phyloP scores from a whole-genome alignment of 1,140 invertebrate species.

The Megalonaias nervosa region DNA sequence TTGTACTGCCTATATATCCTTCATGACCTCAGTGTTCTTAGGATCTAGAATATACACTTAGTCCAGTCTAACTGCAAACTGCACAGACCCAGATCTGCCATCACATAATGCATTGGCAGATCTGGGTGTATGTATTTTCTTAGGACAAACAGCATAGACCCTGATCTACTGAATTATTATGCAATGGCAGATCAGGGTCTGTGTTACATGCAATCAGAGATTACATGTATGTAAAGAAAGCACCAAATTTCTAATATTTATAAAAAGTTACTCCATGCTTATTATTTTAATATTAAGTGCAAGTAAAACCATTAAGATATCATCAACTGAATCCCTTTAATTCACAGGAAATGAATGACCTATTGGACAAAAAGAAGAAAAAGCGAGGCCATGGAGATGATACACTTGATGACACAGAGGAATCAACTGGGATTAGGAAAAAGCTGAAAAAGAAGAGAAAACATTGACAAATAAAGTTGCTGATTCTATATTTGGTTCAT shows the following conservation, averaged over 20 bases:
- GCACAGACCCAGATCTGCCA: no score
- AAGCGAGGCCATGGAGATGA: constrained; percentile 72
- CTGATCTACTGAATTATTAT: no score
- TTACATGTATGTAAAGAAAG: background rate
- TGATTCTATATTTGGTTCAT: no score
- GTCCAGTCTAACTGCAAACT: no score
- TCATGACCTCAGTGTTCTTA: background rate
- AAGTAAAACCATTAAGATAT: background rate
- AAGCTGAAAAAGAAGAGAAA: constrained; percentile 61
- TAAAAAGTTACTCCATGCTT: background rate
- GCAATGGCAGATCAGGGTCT: no score
- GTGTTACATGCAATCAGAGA: no score
- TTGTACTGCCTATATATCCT: background rate
- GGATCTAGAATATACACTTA: no score
- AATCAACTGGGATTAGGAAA: constrained; percentile 58
- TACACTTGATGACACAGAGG: constrained; percentile 78
- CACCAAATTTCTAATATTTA: background rate
- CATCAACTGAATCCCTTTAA: constrained; percentile 16
- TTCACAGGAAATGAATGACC: constrained; percentile 85
- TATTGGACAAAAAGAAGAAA: constrained; percentile 82
- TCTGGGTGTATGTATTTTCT: no score
- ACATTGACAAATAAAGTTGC: constrained; percentile 17
- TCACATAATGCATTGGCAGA: no score
- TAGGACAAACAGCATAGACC: no score
- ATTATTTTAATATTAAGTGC: background rate